phyloP scores from a whole-genome alignment of 53 echinoderm and acorn worm species.

The Astropecten irregularis region DNA sequence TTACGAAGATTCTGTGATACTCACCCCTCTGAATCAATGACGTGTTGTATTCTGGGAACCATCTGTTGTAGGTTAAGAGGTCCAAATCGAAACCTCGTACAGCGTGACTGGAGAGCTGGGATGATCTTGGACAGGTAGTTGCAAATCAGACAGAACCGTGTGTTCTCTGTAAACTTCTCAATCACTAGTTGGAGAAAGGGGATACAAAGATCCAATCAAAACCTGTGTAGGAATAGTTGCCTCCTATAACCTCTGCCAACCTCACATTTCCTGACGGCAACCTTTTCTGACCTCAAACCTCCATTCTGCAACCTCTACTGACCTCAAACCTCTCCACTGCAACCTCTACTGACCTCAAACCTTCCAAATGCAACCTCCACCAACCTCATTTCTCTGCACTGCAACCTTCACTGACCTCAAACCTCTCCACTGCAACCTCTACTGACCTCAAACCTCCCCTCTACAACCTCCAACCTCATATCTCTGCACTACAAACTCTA shows the following conservation, averaged over 20 bases:
- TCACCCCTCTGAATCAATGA: constrained; percentile 91
- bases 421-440: too few relatives aligned
- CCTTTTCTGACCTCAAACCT: too few relatives aligned
- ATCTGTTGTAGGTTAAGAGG: constrained; percentile 91
- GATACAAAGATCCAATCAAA: too few relatives aligned
- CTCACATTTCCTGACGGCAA: too few relatives aligned
- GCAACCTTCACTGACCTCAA: not conserved
- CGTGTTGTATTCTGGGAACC: constrained; percentile 86
- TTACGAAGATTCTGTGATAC: too few relatives aligned
- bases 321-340: too few relatives aligned
- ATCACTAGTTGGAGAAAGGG: constrained; percentile 75
- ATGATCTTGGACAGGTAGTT: constrained; percentile 99
- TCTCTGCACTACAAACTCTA: not conserved
- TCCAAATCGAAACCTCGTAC: constrained; percentile 94
- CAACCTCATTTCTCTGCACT: too few relatives aligned
- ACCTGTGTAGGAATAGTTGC: too few relatives aligned
- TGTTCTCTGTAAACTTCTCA: constrained; percentile 99
- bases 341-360: too few relatives aligned
- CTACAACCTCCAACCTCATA: not conserved
- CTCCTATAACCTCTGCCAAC: too few relatives aligned
- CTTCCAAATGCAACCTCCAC: too few relatives aligned
- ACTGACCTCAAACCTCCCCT: not conserved
- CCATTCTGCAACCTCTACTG: too few relatives aligned
- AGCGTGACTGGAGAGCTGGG: constrained; percentile 96
- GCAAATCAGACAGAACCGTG: constrained; percentile 95